A percentile compares a stretch with the other conserved stretches of the same genome.
Conservation (phyloP, 2,113 vertebrate species). For the Astatotilapia flaviijosephi region DNA sequence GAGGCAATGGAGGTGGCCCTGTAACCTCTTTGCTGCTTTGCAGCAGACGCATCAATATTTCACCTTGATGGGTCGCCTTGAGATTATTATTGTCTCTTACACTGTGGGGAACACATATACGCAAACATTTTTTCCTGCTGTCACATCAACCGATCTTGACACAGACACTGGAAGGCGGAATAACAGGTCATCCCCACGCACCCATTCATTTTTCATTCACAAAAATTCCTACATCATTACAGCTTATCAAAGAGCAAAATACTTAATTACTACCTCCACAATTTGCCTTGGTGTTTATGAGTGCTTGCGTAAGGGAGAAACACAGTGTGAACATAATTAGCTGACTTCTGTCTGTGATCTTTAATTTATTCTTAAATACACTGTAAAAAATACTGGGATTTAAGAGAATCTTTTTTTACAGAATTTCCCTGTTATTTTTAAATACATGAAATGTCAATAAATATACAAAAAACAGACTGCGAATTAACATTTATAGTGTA, state of each 20-base stretch:
- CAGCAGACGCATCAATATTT: constrained; percentile 52
- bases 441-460: not conserved
- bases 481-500: not conserved
- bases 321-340: constrained; percentile 31
- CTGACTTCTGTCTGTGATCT: constrained; percentile 37
- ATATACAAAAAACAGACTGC: not conserved
- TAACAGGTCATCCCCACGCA: not conserved
- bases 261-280: not conserved
- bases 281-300: not conserved
- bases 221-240: not conserved
- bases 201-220: not conserved
- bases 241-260: not conserved
- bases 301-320: not conserved
- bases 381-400: not conserved
- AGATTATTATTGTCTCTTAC: constrained; percentile 34
- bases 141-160: not conserved
- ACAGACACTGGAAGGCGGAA: not conserved
- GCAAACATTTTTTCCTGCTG: not conserved
- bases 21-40: constrained; percentile 2
- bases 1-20: constrained; percentile 8
- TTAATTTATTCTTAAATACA: constrained; percentile 55
- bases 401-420: not conserved
- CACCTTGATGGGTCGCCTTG: constrained; percentile 37
- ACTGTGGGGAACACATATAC: not conserved
- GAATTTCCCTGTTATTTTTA: not conserved